Evolutionary conservation across 1,140 invertebrate genomes (phyloP).

Genomic region (Zaprionus taronus): DNA sequence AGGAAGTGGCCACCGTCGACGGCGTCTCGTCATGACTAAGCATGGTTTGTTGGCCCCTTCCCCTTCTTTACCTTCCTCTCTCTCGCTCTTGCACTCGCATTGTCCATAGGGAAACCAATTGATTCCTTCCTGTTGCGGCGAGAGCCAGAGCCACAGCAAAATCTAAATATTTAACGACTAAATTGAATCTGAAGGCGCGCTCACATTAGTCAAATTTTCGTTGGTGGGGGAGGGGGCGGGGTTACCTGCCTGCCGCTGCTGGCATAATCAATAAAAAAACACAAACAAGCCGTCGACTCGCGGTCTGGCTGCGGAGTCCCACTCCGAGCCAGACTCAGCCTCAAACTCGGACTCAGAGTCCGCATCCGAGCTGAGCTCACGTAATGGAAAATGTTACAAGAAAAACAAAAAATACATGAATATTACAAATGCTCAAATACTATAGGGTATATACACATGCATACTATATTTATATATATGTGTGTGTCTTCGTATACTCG

Average conservation of each 20-base stretch:
- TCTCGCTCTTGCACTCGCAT: neutral
- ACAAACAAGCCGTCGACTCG: constrained; percentile 16
- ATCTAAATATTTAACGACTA: constrained; percentile 82
- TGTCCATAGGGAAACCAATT: constrained; percentile 71
- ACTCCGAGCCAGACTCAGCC: neutral
- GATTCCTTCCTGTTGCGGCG: constrained; percentile 73
- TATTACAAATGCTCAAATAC: neutral
- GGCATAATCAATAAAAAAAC: constrained; percentile 69
- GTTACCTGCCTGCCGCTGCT: constrained; percentile 55
- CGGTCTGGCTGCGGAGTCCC: neutral
- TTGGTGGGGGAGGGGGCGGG: neutral
- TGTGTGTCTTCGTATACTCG: neutral
- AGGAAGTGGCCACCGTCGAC: constrained; percentile 59
- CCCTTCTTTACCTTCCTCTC: neutral
- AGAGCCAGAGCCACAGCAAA: constrained; percentile 53
- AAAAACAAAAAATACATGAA: constrained; percentile 47
- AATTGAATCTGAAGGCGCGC: constrained; percentile 77
- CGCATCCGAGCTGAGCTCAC: constrained; percentile 43
- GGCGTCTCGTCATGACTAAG: constrained; percentile 63
- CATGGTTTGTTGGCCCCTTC: constrained; percentile 40
- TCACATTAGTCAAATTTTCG: constrained; percentile 75
- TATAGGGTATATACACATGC: neutral
- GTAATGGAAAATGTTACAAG: constrained; percentile 72
- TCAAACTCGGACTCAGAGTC: neutral
- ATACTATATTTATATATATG: constrained; percentile 11